Evolutionary conservation across 2,888 invertebrate species (phyloP), one percentile per base, ranked within the genome.

Genomic region (Drosophila ustulata): DNA sequence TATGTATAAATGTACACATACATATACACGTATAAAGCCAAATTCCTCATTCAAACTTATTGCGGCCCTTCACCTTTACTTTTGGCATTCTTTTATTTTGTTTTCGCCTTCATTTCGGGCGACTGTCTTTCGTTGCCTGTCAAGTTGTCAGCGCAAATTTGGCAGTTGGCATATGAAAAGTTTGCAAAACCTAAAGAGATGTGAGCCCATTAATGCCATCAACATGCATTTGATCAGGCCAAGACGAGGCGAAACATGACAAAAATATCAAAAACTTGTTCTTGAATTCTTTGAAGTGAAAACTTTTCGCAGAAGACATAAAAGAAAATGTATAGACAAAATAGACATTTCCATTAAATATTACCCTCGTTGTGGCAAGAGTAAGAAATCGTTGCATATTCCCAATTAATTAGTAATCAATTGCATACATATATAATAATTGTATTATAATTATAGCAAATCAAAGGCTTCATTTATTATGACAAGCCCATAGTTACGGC

Each of bases 81-180:
- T 57, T 74, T 39, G 34, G 6, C 8, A 9, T 34, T 26, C 25
- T 9, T 47, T 68, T 46, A 28, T 58, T 11, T 37, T 64, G 47
- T 51, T 49, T 37, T 47, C 32, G 34, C 32, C 55, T n/a, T 37
- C 11, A 34, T 71, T 50, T 25, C 34, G 8, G 26, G n/a, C 41
- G 41, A 39, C 49, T 59, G 32, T 18, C 13, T 69, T 37, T 43
- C 41, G n/a, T 8, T 49, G 49, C 11, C 18, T 74, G 74, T 71
- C 71, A 67, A 59, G 49, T 63, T 78, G 80, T 80, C 80, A 70
- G 69, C 74, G 18, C 51, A 67, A 65, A 43, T 75, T 75, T 71
- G 57, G 11, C 49, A 53, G 34, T 37, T 67, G 63, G 57, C 67
- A 61, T 46, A 39, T 67, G 50, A 75, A 66, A 66, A 61, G 51